Conservation (phyloP, 2,113 vertebrate genomes). For the Petrocephalus zakoni region DNA sequence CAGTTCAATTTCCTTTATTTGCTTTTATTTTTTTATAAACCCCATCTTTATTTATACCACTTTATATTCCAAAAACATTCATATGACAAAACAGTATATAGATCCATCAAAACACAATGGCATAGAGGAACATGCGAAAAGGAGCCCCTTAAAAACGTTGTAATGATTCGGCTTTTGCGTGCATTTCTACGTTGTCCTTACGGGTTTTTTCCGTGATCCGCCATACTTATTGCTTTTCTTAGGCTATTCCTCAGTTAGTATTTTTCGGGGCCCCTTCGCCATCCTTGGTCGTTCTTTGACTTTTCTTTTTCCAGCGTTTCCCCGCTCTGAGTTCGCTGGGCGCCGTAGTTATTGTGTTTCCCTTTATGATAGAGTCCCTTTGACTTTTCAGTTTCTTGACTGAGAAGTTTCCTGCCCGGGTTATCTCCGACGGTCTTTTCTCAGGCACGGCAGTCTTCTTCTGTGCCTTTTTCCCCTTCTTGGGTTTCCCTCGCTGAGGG, state of each 20-base stretch:
- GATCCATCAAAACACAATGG: background rate
- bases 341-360: background rate
- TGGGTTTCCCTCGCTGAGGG: background rate
- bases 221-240: background rate
- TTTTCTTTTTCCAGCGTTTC: background rate
- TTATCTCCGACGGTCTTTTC: background rate
- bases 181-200: background rate
- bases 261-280: background rate
- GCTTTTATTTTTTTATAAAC: background rate
- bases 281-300: background rate
- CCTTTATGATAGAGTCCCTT: background rate
- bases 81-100: background rate
- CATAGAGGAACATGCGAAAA: background rate
- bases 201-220: background rate
- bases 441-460: background rate
- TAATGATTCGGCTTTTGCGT: background rate
- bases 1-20: background rate
- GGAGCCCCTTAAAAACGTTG: background rate
- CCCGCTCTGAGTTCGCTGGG: background rate
- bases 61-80: background rate
- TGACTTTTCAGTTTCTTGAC: background rate
- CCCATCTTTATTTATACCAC: background rate
- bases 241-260: background rate
- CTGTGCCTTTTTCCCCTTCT: background rate
- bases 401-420: background rate